Evolutionary conservation across 1,140 invertebrate species (phyloP), one percentile per base, ranked within the genome.

Genomic region (Ips typographus): DNA sequence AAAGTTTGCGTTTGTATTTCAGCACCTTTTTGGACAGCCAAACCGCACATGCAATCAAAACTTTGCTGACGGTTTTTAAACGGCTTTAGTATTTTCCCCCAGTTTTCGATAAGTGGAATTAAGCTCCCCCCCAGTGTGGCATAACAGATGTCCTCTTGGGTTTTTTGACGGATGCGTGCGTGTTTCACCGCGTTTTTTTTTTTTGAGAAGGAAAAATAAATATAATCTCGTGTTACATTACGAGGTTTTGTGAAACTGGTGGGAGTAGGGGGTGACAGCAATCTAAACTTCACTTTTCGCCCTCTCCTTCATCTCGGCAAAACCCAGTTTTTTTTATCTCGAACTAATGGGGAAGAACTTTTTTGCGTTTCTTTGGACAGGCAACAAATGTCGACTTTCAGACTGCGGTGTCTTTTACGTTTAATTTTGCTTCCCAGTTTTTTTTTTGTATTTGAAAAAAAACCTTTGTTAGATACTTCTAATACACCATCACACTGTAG

Each of bases 41-140:
- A 47, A n/a, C 4, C n/a, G 8, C 22, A 61, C 59, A 61, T 61
- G 40, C 59, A 47, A 61, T 61, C 59, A 47, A 43, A 61, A 61
- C 41, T 61, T 61, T 49, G 22, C 22, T 22, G 22, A 22, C 22
- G 22, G 22, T 22, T 22, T 22, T 22, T 22, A 22, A 22, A 22
- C 22, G 22, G 22, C 22, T 22, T 22, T 22, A 22, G 22, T 22
- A 0, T 22, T 22, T 22, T 22, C 22, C 22, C 22, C 22, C 22
- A 22, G 22, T 22, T 22, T 22, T 22, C 22, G 22, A 22, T 22
- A 22, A 22, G 22, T 22, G 22, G 22, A 22, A 22, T 22, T 22
- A 22, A 22, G 22, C 22, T 22, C 22, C 22, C 22, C 22, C 22
- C 22, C 22, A 22, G 22, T 22, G 22, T 22, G 22, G 22, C 22